phyloP scores from a whole-genome alignment of 2,797 vertebrate genomes.

The Microcaecilia unicolor region DNA sequence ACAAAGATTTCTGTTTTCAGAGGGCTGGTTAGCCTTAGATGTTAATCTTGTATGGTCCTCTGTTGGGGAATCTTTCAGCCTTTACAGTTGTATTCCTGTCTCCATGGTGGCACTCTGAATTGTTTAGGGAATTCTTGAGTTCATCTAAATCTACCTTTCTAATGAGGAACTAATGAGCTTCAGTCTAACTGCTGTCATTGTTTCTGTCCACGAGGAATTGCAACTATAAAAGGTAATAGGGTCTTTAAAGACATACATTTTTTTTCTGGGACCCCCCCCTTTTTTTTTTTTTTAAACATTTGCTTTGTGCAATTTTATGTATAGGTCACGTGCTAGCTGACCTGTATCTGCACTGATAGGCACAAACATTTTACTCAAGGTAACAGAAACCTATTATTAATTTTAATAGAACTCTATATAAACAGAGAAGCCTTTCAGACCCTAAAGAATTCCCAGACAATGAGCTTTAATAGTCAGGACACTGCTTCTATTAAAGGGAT shows the following conservation, averaged over 20 bases:
- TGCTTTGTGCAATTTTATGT: conserved; percentile 12
- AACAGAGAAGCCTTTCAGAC: conserved; percentile 18
- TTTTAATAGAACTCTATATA: conserved; percentile 20
- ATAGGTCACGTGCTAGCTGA: conserved; percentile 6
- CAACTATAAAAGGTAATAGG: too few relatives aligned
- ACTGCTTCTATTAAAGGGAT: too few relatives aligned
- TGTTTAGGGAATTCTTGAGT: not conserved
- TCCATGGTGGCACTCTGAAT: not conserved
- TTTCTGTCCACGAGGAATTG: too few relatives aligned
- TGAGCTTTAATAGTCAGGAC: not conserved
- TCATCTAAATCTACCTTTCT: conserved; percentile 3
- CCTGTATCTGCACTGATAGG: conserved; percentile 15
- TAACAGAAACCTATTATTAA: conserved; percentile 22
- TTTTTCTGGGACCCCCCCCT: too few relatives aligned
- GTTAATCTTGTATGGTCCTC: too few relatives aligned
- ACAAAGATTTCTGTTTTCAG: too few relatives aligned
- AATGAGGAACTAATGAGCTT: conserved; percentile 1
- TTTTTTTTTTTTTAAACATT: not conserved
- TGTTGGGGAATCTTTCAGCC: too few relatives aligned
- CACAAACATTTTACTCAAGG: conserved; percentile 7
- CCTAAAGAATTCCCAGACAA: not conserved
- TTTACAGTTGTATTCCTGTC: conserved; percentile 1
- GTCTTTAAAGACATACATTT: too few relatives aligned
- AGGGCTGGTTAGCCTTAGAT: too few relatives aligned
- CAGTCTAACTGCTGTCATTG: not conserved